Evolutionary conservation across 2,888 invertebrate species (phyloP).

Genomic region (Callyntrura guangdongensis): DNA sequence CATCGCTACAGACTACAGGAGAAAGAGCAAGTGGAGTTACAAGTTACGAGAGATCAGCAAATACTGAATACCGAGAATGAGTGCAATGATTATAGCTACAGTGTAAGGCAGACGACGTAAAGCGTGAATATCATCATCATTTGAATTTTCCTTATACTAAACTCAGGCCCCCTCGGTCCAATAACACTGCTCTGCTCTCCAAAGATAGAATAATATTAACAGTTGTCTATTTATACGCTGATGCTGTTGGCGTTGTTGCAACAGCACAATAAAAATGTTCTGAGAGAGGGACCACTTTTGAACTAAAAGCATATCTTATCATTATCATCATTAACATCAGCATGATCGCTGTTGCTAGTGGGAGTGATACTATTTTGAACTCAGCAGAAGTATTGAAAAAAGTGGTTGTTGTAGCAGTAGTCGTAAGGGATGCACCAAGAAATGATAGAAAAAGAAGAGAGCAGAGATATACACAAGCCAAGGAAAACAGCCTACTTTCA

Average conservation of each 20-base stretch:
- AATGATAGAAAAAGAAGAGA: not conserved
- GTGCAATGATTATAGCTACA: not conserved
- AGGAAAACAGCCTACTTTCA: not conserved
- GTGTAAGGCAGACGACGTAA: too few relatives aligned
- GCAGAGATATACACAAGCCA: not conserved
- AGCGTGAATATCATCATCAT: too few relatives aligned
- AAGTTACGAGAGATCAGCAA: not conserved
- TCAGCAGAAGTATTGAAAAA: not conserved
- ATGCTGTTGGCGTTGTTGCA: too few relatives aligned
- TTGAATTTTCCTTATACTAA: not conserved
- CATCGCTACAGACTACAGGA: not conserved
- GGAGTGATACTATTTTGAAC: not conserved
- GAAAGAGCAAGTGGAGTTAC: not conserved
- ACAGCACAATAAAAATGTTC: too few relatives aligned
- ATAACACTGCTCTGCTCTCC: not conserved
- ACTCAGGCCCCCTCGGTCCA: slow-evolving; percentile 1
- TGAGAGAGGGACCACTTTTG: not conserved
- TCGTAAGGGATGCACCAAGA: not conserved
- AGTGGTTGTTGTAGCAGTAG: not conserved
- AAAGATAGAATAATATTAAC: too few relatives aligned
- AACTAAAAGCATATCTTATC: not conserved
- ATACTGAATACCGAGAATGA: not conserved
- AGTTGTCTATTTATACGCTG: too few relatives aligned
- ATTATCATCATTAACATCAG: not conserved
- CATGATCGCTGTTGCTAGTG: not conserved